Percentiles rank a stretch among this genome's conserved stretches.
Conservation (phyloP, 2,113 vertebrate species). For the Pitta sordida region DNA sequence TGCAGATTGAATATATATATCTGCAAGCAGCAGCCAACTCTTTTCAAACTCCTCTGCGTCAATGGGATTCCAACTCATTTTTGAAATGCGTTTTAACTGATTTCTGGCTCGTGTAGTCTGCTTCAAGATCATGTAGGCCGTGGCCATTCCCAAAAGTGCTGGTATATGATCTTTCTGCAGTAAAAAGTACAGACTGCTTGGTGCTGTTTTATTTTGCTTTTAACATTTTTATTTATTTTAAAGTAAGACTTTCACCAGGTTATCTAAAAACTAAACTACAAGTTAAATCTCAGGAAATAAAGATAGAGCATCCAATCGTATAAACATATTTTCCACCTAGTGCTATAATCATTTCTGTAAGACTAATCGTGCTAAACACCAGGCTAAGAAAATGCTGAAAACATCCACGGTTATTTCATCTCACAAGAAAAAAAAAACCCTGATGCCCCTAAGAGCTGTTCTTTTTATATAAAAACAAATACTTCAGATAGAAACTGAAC, state of each 20-base stretch:
- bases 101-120: conserved; percentile 93
- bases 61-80: conserved; percentile 93
- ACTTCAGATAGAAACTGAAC: neutral
- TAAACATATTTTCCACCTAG: neutral
- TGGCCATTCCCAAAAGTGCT: conserved; percentile 94
- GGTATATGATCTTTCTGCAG: conserved; percentile 92
- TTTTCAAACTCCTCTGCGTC: conserved; percentile 98
- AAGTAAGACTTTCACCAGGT: neutral
- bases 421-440: neutral
- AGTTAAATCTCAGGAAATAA: neutral
- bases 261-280: neutral
- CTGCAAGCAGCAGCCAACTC: conserved; percentile 94
- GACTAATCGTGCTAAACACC: neutral
- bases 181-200: neutral
- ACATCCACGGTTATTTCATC: neutral
- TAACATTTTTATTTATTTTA: neutral
- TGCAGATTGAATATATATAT: conserved; percentile 96
- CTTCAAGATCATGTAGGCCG: conserved; percentile 95
- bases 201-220: neutral
- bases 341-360: neutral
- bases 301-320: neutral
- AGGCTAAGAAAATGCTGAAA: neutral
- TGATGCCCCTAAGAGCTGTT: neutral
- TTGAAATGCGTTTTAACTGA: conserved; percentile 92
- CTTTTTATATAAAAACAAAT: neutral